A percentile compares a stretch with the other conserved stretches of the same genome.
Evolutionary conservation across 2,888 invertebrate species (phyloP).

Genomic region (Cotesia congregata): DNA sequence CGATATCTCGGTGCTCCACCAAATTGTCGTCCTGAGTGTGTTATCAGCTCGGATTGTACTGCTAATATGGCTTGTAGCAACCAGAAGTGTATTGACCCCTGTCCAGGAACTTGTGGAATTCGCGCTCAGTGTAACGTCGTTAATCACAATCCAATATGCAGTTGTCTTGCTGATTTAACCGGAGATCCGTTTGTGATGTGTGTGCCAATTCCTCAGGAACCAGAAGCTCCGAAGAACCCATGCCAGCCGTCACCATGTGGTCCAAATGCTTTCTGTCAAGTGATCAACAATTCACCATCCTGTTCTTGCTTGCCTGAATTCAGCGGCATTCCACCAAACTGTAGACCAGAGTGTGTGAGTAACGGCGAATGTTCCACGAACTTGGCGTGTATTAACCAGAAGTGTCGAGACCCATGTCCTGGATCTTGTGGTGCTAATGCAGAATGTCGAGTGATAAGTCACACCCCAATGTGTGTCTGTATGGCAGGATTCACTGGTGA

Average conservation of each 20-base stretch:
- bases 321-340: slow-evolving; percentile 81
- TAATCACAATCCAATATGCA: slow-evolving; percentile 73
- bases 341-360: slow-evolving; percentile 83
- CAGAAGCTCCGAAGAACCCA: slow-evolving; percentile 50
- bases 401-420: slow-evolving; percentile 84
- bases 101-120: slow-evolving; percentile 72
- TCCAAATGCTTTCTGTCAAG: slow-evolving; percentile 77
- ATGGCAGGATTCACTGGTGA: slow-evolving; percentile 74
- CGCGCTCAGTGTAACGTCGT: slow-evolving; percentile 72
- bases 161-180: slow-evolving; percentile 68
- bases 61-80: slow-evolving; percentile 77
- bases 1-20: slow-evolving; percentile 78
- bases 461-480: slow-evolving; percentile 81
- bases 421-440: slow-evolving; percentile 84
- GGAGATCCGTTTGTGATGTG: slow-evolving; percentile 77
- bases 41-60: slow-evolving; percentile 77
- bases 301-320: slow-evolving; percentile 79
- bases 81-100: slow-evolving; percentile 73
- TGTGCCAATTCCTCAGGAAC: slow-evolving; percentile 64
- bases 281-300: slow-evolving; percentile 74
- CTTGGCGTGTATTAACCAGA: slow-evolving; percentile 82
- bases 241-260: slow-evolving; percentile 69
- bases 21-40: slow-evolving; percentile 79
- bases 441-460: slow-evolving; percentile 81
- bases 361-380: slow-evolving; percentile 82